Evolutionary conservation across 2,113 vertebrate species (phyloP), one percentile per base, ranked within the genome.

Genomic region (Brachyhypopomus occidentalis): DNA sequence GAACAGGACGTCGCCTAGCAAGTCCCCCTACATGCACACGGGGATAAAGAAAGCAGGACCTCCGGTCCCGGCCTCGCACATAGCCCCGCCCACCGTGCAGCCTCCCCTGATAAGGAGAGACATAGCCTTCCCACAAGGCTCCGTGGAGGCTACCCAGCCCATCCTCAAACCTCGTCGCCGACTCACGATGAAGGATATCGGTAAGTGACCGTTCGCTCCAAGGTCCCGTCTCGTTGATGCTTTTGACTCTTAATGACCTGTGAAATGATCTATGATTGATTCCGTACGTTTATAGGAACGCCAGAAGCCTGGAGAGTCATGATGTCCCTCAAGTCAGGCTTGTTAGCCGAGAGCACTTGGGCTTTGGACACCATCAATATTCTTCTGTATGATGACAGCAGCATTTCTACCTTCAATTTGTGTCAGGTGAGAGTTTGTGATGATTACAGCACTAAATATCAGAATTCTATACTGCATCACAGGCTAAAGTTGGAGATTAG

Each of bases 311-410:
- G 98, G 98, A 94, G 96, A 88, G 97, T 99, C 88, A 99, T 99
- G 98, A 99, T 99, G 98, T 99, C 98, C 85, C 93, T 99, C 78
- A 99, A 98, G 90, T 99, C 98, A 4, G 98, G 98, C 81, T 90
- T 99, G 85, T 91, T 99, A 87, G 98, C 97, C 73, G 98, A 99
- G 91, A 99, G 97, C 90, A 98, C 97, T 27, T 99, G 98, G 98
- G 98, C 98, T 83, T 92, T 99, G 93, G 98, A 99, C 93, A 99
- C 98, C 86, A 98, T 99, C 88, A 98, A 98, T 92, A 98, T 99
- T 89, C 91, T 99, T 79, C 93, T 99, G 27, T 99, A 98, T 83
- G 98, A 99, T 85, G 98, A 99, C 94, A 96, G 92, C 89, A 99
- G 97, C 93, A 98, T 99, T 82, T 92, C 97, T 91, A 98, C 96